A percentile compares a stretch with the other conserved stretches of the same genome.
Conservation (phyloP, 1,140 invertebrate species). For the Heliconius hermathena region DNA sequence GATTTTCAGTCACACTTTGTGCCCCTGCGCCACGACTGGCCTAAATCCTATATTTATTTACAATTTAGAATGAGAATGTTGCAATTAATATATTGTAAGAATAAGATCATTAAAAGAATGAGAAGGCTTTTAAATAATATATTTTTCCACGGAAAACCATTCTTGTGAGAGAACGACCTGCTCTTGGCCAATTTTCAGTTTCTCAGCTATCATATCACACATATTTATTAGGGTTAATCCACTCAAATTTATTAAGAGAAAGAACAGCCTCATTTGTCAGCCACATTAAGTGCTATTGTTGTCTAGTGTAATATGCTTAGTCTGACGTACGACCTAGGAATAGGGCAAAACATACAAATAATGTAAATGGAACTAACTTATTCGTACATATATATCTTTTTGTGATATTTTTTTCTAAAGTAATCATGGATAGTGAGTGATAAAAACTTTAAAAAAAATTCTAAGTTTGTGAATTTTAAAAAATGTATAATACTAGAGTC, state of each 20-base stretch:
- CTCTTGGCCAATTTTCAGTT: background rate
- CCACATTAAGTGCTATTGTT: slow-evolving; percentile 27
- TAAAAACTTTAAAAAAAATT: no score
- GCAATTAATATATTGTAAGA: no score
- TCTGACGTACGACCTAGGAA: slow-evolving; percentile 6
- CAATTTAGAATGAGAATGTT: no score
- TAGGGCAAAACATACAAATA: background rate
- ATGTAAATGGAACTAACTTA: background rate
- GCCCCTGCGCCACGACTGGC: no score
- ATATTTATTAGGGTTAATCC: slow-evolving; percentile 23
- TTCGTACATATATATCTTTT: background rate
- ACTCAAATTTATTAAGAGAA: slow-evolving; percentile 19
- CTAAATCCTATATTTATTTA: no score
- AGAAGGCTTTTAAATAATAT: background rate
- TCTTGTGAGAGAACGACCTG: background rate
- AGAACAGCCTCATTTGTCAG: slow-evolving; percentile 22
- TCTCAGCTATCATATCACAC: background rate
- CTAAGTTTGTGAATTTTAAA: no score
- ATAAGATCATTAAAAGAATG: no score
- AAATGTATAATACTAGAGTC: no score
- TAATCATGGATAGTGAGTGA: background rate
- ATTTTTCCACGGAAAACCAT: background rate
- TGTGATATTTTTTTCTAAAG: background rate
- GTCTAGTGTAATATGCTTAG: slow-evolving; percentile 24
- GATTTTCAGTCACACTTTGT: no score